Evolutionary conservation across 2,888 invertebrate genomes (phyloP), one percentile per base, ranked within the genome.

Genomic region (Selenia dentaria): DNA sequence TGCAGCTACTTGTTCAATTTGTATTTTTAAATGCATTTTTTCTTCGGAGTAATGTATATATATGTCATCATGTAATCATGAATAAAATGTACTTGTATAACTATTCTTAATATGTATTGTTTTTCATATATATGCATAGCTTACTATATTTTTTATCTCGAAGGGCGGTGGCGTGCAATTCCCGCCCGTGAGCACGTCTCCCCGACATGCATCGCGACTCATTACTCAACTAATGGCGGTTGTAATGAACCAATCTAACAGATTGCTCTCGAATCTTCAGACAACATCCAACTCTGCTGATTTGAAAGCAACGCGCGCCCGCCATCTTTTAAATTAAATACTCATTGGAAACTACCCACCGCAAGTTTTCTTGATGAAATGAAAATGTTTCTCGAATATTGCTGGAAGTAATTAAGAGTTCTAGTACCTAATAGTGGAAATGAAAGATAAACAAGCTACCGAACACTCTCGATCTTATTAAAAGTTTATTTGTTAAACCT

Each of bases 221-320:
- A 88, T 88, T 87, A 88, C 87, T 88, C 67, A 75, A 79, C 85
- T 87, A 89, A 88, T 87, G 88, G 85, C 81, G 78, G 76, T 77
- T 73, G 79, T 87, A 86, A 88, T 89, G 87, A 88, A 85, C 87
- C 87, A 89, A 89, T 89, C 88, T 86, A 89, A 86, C 85, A 83
- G 88, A 88, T 88, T 89, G 89, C 87, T 83, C 85, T 83, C 79
- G 76, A 87, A 89, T 85, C 86, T 86, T 83, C 78, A 78, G 70
- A 82, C 77, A 75, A 74, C 77, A 77, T 75, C 73, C 33, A 29
- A 24, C 40, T 31, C 40, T 35, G 74, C 82, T 86, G 83, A 87
- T 87, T 87, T 85, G 84, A 86, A 86, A 87, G 83, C 68, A 49
- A 29, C 70, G 59, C 73, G 69, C 35, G 10, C 47, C 70, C 69